A percentile compares a stretch with the other conserved stretches of the same genome.
phyloP scores from a whole-genome alignment of 2,797 vertebrate species.

The Mergus octosetaceus region DNA sequence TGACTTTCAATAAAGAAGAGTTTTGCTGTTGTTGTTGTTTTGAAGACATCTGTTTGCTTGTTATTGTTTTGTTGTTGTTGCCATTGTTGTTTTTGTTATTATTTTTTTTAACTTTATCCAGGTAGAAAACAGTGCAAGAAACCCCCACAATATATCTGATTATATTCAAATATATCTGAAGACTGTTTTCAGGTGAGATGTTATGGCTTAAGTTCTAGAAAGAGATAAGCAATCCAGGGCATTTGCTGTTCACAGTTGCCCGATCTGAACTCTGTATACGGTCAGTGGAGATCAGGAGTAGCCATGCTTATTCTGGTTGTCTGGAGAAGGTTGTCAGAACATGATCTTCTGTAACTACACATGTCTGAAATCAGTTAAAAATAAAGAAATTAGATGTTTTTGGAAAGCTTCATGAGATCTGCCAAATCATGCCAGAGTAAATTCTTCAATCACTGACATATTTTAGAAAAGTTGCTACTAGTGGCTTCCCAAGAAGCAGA shows the following conservation, averaged over 20 bases:
- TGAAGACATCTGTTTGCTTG: too few relatives aligned
- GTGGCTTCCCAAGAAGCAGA: not conserved
- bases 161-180: not conserved
- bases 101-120: not conserved
- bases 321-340: not conserved
- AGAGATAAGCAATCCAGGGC: not conserved
- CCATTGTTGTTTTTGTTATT: too few relatives aligned
- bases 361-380: not conserved
- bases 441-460: not conserved
- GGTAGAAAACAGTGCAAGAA: not conserved
- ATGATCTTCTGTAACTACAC: not conserved
- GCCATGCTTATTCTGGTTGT: not conserved
- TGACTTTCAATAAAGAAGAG: not conserved
- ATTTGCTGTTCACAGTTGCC: not conserved
- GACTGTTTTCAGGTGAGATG: not conserved
- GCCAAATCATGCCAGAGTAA: not conserved
- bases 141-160: not conserved
- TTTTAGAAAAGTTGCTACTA: not conserved
- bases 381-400: rapidly evolving
- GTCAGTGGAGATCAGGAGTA: not conserved
- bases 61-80: not conserved
- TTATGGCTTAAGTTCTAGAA: not conserved
- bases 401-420: not conserved
- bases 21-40: not conserved
- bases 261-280: not conserved